Base-by-base conservation (phyloP, 2,888 invertebrate species). In the Euplexia lucipara region DNA sequence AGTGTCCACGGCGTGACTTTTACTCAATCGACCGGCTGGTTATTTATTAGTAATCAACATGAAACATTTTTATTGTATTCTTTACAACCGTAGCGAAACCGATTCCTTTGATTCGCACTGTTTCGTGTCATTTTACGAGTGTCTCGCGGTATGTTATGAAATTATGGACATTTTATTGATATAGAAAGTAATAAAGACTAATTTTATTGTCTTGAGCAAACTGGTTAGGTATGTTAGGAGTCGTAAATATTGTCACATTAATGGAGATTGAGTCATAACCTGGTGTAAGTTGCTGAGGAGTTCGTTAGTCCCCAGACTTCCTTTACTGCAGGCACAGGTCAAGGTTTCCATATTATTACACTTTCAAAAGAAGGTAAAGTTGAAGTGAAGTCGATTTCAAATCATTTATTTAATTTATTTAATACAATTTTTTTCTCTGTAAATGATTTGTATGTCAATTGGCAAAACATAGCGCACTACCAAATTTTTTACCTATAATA, bases 51-150 rank as follows among this genome's bases (percentile, higher is more conserved):
- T 72, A 72, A 79, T 78, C 75, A 80, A 75, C 79, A 80, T 79
- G 75, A 77, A 79, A 78, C 48, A 61, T 75, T 80, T 77, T 79
- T 72, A 79, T 64, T 65, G 62, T 78, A 54, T 58, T 67, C 62
- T 78, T 75, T 78, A 75, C 65, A 62, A 60, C 68, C 51, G 37
- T 61, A 59, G 64, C 49, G 57, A 71, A 71, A 69, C 59, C 65
- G 48, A 75, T 78, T 70, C 72, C 59, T 72, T 67, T 66, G 68
- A 72, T 71, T 74, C 64, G 57, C 70, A 74, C 68, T 60, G 57
- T 60, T 63, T 72, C 68, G 58, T 69, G 48, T 49, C 41, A 78
- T 78, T 76, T 79, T 78, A 73, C 60, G 77, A 78, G 70, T 60
- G 47, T 65, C 59, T 70, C 59, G 64, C 44, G 54, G 66, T 52